Percentiles rank a stretch among this genome's conserved stretches.
Evolutionary conservation across 2,113 vertebrate genomes (phyloP).

Genomic region (Arizona elegans): DNA sequence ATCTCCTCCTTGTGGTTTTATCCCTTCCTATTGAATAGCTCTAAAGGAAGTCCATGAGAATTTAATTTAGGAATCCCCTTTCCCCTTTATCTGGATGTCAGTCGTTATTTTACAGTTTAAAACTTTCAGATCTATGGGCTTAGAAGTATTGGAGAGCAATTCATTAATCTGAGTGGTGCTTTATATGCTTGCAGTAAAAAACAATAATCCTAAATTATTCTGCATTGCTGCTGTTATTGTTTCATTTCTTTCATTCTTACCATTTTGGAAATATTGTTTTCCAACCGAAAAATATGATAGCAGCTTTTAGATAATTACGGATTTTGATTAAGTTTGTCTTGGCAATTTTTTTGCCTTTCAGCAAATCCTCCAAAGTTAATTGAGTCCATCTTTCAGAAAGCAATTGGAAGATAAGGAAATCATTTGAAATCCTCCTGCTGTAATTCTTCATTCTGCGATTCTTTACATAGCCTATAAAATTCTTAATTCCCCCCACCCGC

Average conservation of each 20-base stretch:
- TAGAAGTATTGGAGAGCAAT: neutral
- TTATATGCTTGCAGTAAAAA: neutral
- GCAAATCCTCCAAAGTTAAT: neutral
- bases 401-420: neutral
- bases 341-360: neutral
- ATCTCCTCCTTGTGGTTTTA: conserved; percentile 3
- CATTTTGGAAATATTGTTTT: neutral
- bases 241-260: neutral
- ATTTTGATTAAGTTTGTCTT: neutral
- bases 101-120: neutral
- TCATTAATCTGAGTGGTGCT: too few species aligned
- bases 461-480: neutral
- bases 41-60: neutral
- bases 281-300: neutral
- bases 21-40: conserved; percentile 18
- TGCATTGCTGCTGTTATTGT: neutral
- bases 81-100: neutral
- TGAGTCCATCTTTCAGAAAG: neutral
- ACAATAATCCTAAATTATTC: neutral
- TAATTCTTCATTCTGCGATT: neutral
- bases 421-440: neutral
- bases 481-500: neutral
- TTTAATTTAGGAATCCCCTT: neutral
- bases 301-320: neutral
- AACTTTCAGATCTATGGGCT: neutral